Evolutionary conservation across 2,888 invertebrate genomes (phyloP).

Genomic region (Luperina testacea): DNA sequence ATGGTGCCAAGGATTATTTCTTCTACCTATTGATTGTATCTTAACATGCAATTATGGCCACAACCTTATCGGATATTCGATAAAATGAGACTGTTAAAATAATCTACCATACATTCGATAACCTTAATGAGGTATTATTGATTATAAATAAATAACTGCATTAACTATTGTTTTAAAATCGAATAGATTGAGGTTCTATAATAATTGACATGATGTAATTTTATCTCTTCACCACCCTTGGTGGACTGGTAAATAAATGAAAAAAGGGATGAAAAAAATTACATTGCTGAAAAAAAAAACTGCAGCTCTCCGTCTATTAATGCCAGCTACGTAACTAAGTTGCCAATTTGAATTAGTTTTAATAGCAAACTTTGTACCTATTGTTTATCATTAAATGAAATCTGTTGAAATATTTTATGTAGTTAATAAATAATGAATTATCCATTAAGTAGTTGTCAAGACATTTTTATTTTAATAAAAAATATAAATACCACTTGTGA

Average conservation of each 20-base stretch:
- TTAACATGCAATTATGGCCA: conserved; percentile 8
- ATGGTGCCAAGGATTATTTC: conserved; percentile 22
- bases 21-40: conserved; percentile 12
- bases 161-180: not conserved
- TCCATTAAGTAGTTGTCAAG: conserved; percentile 27
- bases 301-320: not conserved
- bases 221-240: not conserved
- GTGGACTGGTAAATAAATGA: not conserved
- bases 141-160: not conserved
- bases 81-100: conserved; percentile 9
- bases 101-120: conserved; percentile 20
- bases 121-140: conserved; percentile 9
- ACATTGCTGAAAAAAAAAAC: not conserved
- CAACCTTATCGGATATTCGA: conserved; percentile 18
- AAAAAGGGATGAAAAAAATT: not conserved
- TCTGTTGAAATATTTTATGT: not conserved
- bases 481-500: conserved; percentile 4
- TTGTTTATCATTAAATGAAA: not conserved
- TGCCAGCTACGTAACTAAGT: conserved; percentile 1
- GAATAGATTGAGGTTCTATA: not conserved
- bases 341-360: conserved; percentile 12
- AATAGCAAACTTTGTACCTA: conserved; percentile 1
- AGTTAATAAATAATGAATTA: not conserved
- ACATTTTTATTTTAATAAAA: conserved; percentile 53
- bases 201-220: not conserved